Evolutionary conservation across 2,888 invertebrate genomes (phyloP).

Genomic region (Teleiodes luculella): DNA sequence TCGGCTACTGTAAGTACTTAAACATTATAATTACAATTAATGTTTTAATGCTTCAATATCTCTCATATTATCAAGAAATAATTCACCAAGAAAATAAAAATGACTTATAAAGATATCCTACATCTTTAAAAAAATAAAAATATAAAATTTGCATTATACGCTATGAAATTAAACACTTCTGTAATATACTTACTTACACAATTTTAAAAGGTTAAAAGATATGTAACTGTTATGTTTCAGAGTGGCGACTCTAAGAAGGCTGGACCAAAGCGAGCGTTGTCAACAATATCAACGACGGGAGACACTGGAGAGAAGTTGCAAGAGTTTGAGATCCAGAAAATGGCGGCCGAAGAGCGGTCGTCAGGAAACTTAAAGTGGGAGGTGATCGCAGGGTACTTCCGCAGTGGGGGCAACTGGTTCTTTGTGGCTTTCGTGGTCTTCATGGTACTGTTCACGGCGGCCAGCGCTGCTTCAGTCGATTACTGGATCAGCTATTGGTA

Average conservation of each 20-base stretch:
- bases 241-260: constrained; percentile 31
- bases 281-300: constrained; percentile 30
- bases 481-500: constrained; percentile 85
- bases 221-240: too few relatives aligned
- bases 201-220: too few relatives aligned
- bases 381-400: constrained; percentile 59
- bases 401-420: constrained; percentile 51
- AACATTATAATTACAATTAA: too few relatives aligned
- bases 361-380: constrained; percentile 63
- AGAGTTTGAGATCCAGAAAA: constrained; percentile 61
- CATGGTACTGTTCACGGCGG: constrained; percentile 73
- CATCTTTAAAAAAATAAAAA: too few relatives aligned
- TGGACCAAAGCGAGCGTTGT: constrained; percentile 21
- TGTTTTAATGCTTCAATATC: too few relatives aligned
- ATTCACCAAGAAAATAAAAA: background rate
- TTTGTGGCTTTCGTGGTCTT: constrained; percentile 48
- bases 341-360: constrained; percentile 57
- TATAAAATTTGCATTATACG: too few relatives aligned
- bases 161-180: too few relatives aligned
- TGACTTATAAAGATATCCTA: too few relatives aligned
- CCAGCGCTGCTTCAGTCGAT: constrained; percentile 81
- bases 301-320: constrained; percentile 43
- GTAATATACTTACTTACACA: too few relatives aligned
- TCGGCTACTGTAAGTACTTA: constrained; percentile 47
- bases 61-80: background rate